Evolutionary conservation across 2,888 invertebrate species (phyloP).

Genomic region (Diogma glabrata): DNA sequence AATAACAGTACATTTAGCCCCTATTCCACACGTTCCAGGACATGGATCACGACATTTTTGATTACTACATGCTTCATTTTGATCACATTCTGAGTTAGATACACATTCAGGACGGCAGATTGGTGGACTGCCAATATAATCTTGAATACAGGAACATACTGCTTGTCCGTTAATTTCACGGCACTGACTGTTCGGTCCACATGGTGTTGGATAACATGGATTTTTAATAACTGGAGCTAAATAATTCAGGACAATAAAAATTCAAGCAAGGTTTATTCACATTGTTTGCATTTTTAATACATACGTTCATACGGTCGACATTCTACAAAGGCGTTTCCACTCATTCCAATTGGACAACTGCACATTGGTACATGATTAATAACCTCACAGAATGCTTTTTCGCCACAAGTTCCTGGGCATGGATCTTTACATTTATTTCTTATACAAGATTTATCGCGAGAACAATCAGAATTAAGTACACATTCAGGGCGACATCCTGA

Average conservation of each 20-base stretch:
- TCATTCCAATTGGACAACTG: slow-evolving; percentile 48
- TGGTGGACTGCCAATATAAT: slow-evolving; percentile 58
- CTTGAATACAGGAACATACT: slow-evolving; percentile 54
- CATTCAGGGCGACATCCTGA: slow-evolving; percentile 55
- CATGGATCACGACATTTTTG: slow-evolving; percentile 62
- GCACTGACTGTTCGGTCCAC: slow-evolving; percentile 68
- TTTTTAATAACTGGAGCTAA: slow-evolving; percentile 39
- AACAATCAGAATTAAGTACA: slow-evolving; percentile 47
- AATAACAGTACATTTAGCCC: slow-evolving; percentile 48
- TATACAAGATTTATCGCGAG: slow-evolving; percentile 45
- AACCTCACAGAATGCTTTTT: slow-evolving; percentile 45
- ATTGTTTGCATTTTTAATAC: neutral
- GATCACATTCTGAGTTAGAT: slow-evolving; percentile 53
- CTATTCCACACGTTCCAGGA: slow-evolving; percentile 49
- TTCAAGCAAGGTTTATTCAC: too few relatives aligned
- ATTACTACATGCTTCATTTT: slow-evolving; percentile 53
- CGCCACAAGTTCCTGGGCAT: slow-evolving; percentile 50
- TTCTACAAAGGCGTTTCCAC: slow-evolving; percentile 58
- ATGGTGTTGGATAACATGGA: slow-evolving; percentile 51
- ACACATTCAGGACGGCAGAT: slow-evolving; percentile 61
- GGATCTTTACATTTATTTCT: slow-evolving; percentile 48
- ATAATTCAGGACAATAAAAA: neutral
- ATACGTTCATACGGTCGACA: slow-evolving; percentile 44
- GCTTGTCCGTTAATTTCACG: slow-evolving; percentile 56
- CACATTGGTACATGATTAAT: slow-evolving; percentile 46